Conservation (phyloP, 2,113 vertebrate species). For the Grammomys dolichurus region DNA sequence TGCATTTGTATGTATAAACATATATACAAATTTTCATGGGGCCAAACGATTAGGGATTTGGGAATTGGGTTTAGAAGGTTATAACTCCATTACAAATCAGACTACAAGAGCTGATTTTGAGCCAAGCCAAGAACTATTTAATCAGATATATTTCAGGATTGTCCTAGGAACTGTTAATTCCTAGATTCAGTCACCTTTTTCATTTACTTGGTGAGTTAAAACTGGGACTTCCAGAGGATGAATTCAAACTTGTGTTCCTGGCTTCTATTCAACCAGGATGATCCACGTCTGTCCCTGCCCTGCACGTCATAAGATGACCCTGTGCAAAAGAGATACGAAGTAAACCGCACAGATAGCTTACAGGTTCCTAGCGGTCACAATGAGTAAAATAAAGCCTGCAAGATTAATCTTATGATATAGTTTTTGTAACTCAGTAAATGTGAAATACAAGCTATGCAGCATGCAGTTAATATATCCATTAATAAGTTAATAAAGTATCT, state of each 20-base stretch:
- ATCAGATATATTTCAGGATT: not conserved
- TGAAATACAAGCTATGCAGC: not conserved
- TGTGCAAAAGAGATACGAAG: not conserved
- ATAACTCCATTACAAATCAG: not conserved
- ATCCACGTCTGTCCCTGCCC: not conserved
- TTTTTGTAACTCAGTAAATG: not conserved
- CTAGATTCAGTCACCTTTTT: not conserved
- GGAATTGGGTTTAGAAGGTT: not conserved
- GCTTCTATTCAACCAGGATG: not conserved
- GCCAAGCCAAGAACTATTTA: not conserved
- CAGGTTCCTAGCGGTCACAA: not conserved
- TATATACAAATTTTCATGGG: not conserved
- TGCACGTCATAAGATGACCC: too few species aligned
- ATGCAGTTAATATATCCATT: not conserved
- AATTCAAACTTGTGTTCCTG: not conserved
- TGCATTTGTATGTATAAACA: not conserved
- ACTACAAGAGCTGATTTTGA: not conserved
- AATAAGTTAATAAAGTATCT: not conserved
- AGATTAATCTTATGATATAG: not conserved
- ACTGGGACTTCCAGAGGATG: not conserved
- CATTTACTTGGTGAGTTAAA: not conserved
- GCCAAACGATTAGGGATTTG: not conserved
- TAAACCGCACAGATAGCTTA: not conserved
- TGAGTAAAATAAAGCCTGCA: not conserved
- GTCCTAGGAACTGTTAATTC: not conserved